Conservation (phyloP, 30 jellyfish, hydroid and myxozoan genomes). For the Cassiopea andromeda region DNA sequence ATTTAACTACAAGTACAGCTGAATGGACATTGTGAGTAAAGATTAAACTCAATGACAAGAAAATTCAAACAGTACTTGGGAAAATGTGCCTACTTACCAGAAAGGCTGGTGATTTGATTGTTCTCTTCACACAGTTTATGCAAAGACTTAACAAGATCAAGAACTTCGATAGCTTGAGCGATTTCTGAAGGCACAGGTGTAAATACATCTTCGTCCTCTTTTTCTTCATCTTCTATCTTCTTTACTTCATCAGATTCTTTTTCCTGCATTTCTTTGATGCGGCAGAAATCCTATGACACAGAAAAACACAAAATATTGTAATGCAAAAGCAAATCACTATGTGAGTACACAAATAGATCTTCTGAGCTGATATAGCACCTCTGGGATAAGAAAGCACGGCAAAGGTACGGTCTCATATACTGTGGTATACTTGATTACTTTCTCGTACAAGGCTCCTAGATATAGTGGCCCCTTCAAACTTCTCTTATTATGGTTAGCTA, state of each 20-base stretch:
- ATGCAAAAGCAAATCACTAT: not conserved
- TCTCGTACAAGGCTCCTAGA: too few relatives aligned
- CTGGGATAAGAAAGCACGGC: too few relatives aligned
- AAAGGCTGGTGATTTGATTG: constrained; percentile 42
- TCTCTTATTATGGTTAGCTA: too few relatives aligned
- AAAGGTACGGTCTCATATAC: too few relatives aligned
- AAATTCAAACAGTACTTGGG: not conserved
- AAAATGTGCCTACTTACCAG: constrained; percentile 38
- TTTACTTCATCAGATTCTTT: constrained; percentile 17
- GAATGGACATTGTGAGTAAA: too few relatives aligned
- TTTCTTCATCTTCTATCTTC: constrained; percentile 48
- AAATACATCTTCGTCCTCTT: constrained; percentile 55
- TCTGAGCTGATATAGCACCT: too few relatives aligned
- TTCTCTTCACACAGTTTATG: constrained; percentile 86
- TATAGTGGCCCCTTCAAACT: too few relatives aligned
- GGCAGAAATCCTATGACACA: constrained; percentile 67
- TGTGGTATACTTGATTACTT: too few relatives aligned
- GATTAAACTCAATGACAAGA: not conserved
- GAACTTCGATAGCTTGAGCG: constrained; percentile 77
- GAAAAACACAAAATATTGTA: not conserved
- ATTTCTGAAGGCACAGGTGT: constrained; percentile 73
- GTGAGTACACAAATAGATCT: too few relatives aligned
- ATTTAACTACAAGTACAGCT: too few relatives aligned
- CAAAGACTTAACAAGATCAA: constrained; percentile 79
- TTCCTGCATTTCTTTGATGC: constrained; percentile 59